These are phyloP conservation scores for Microtus oregoni DNA, from an alignment of 2,113 vertebrate genomes.

Conservation along the genomic window DNA sequence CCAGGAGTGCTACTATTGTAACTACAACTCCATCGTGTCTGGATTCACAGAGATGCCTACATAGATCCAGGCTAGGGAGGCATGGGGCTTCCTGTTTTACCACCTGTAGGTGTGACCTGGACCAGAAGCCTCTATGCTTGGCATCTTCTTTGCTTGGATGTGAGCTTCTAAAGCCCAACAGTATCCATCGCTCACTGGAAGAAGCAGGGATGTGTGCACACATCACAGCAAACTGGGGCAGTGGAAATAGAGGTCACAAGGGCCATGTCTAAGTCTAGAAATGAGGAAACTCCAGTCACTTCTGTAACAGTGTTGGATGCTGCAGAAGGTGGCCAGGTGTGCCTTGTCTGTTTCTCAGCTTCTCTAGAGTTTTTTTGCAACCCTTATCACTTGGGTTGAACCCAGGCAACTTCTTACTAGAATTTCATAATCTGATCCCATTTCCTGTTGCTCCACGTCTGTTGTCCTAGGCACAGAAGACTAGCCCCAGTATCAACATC, in stretches of 20 bases:
- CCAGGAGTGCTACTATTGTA: neutral
- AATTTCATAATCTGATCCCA: neutral
- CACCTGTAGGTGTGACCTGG: neutral
- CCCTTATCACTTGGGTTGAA: neutral
- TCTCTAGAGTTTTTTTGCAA: neutral
- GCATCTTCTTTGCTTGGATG: neutral
- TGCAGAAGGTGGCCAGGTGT: neutral
- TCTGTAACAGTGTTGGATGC: neutral
- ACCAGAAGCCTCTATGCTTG: neutral
- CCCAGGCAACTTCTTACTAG: neutral
- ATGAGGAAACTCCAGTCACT: too few relatives aligned
- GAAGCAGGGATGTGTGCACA: neutral
- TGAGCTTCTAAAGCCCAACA: neutral
- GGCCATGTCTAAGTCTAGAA: neutral
- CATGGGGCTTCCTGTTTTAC: neutral
- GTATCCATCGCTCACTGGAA: neutral
- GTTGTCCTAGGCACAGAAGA: neutral
- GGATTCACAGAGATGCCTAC: neutral
- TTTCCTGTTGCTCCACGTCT: neutral
- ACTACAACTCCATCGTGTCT: neutral
- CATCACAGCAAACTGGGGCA: neutral
- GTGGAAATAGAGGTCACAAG: neutral
- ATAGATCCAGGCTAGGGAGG: neutral
- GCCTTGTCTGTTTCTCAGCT: neutral
- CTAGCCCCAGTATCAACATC: neutral